Base-by-base conservation (phyloP, 35 echinoderm and acorn worm genomes). In the Diadema setosum region DNA sequence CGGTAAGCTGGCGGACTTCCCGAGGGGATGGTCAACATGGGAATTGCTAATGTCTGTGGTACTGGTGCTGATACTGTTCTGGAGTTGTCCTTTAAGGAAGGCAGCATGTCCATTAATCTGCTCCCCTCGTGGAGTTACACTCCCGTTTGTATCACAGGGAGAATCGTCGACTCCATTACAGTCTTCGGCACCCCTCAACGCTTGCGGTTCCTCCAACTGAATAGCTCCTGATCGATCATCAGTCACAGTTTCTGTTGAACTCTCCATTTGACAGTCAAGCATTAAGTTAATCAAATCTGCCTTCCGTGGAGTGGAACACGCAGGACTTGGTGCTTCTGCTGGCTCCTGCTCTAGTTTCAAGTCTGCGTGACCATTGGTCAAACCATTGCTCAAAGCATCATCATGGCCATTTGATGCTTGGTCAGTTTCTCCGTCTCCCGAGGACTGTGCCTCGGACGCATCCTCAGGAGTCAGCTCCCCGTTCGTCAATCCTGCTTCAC, bases 191-290 rank as follows among this genome's bases (percentile, higher is more conserved):
- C 73, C 73, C 15, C 39, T 78, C 14, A 43, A 41, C 29, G 44
- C 21, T 18, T 78, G 18, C 0, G 73, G 73, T 35, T 63, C 58
- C 33, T 36, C 20, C 21, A 3, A 30, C 34, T 20, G 15, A 3
- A 24, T 60, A 40, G 20, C 73, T 23, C 32, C 16, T 3, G 44
- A 43, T 24, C 75, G 70, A 4, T 97, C 94, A 50, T 90, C 94
- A 9, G 90, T 97, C 1, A 97, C 81, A n/a, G 94, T 97, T 43
- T 97, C 94, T 23, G 94, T 97, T 8, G 94, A 97, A 39, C 94
- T 90, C 46, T 97, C 86, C 76, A 96, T 78, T n/a, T 78, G 81
- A 1, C 24, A 26, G 59, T 93, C 87, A 4, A 85, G 42, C 21
- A 70, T 70, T 14, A 52, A 25, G 24, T 81, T 67, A 7, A 45